phyloP scores from a whole-genome alignment of 1,140 invertebrate genomes.

The Cydia strobilella region DNA sequence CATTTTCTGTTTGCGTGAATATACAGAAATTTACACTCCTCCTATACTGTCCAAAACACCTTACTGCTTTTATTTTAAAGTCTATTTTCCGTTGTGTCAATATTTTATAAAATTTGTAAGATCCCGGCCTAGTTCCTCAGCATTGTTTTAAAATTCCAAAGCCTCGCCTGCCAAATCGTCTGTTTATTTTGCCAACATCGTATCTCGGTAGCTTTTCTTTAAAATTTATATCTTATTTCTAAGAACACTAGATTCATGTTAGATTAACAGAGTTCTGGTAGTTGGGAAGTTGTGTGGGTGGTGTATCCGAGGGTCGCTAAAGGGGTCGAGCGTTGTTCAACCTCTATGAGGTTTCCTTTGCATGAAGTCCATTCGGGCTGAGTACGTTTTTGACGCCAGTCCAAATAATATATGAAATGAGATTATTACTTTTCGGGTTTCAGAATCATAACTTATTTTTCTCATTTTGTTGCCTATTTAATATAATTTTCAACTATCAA shows the following conservation, averaged over 20 bases:
- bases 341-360: conserved; percentile 31
- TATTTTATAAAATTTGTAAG: conserved; percentile 27
- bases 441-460: background rate
- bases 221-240: background rate
- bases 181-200: background rate
- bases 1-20: conserved; percentile 31
- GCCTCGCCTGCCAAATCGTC: conserved; percentile 23
- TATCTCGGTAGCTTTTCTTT: background rate
- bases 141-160: conserved; percentile 29
- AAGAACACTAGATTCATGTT: background rate
- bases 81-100: background rate
- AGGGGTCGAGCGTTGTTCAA: conserved; percentile 21
- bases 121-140: conserved; percentile 21
- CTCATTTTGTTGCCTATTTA: background rate
- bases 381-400: conserved; percentile 22
- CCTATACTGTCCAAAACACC: background rate
- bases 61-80: background rate
- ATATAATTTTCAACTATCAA: no score
- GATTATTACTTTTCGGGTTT: conserved; percentile 5
- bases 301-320: background rate
- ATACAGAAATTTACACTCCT: conserved; percentile 23
- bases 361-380: conserved; percentile 22
- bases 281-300: background rate
- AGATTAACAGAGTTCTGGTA: background rate
- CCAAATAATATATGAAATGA: conserved; percentile 15